These are phyloP conservation scores for Danio tinwini DNA, from an alignment of 2,797 vertebrate genomes.

Conservation along the genomic window DNA sequence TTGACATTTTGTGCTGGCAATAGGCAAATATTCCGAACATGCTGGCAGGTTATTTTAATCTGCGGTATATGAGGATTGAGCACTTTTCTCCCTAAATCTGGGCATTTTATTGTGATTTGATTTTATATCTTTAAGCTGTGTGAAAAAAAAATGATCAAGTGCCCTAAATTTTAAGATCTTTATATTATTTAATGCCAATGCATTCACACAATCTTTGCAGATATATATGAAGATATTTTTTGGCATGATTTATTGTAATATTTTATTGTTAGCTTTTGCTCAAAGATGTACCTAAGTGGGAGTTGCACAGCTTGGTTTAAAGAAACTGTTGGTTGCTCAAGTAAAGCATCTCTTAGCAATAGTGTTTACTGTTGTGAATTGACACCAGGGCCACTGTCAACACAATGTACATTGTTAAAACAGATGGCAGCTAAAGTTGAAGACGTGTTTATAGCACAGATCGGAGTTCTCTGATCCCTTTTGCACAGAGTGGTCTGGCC, in stretches of 20 bases:
- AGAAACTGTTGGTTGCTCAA: constrained; percentile 71
- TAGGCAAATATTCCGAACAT: constrained; percentile 71
- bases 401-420: constrained; percentile 20
- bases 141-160: constrained; percentile 55
- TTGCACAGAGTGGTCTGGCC: constrained; percentile 67
- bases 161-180: constrained; percentile 65
- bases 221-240: constrained; percentile 71
- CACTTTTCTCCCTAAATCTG: constrained; percentile 75
- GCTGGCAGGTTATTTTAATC: constrained; percentile 68
- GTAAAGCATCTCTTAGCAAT: constrained; percentile 59
- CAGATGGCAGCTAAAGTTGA: constrained; percentile 47
- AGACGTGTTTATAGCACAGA: constrained; percentile 33
- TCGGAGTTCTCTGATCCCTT: constrained; percentile 54
- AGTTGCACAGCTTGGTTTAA: constrained; percentile 81
- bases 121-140: constrained; percentile 70
- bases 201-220: constrained; percentile 79
- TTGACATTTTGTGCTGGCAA: constrained; percentile 73
- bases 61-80: constrained; percentile 76
- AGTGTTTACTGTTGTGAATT: background rate
- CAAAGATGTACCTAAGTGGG: constrained; percentile 58
- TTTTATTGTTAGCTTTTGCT: constrained; percentile 68
- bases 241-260: constrained; percentile 63
- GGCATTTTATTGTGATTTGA: constrained; percentile 57
- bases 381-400: constrained; percentile 4
- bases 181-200: constrained; percentile 74